Conservation (phyloP, 2,113 vertebrate genomes). For the Strix uralensis region DNA sequence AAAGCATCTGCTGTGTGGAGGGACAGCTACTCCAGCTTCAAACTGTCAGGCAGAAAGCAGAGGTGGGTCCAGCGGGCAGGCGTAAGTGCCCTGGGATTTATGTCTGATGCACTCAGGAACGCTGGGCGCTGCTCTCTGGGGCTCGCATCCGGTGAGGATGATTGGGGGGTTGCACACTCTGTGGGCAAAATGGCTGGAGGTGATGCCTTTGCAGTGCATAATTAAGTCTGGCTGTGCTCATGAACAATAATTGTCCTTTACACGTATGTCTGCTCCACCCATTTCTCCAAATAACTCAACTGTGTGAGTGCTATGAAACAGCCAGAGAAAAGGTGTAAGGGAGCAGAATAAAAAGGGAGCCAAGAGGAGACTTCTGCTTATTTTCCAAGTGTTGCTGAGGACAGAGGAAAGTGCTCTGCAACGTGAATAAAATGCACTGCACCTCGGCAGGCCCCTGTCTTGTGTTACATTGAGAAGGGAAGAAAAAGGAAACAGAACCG, state of each 20-base stretch:
- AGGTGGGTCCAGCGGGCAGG: not conserved
- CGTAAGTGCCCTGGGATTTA: not conserved
- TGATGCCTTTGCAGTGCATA: fast-evolving
- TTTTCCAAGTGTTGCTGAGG: not conserved
- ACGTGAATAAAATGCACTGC: not conserved
- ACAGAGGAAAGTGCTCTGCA: not conserved
- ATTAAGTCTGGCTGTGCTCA: not conserved
- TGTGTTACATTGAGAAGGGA: not conserved
- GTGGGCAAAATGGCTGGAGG: fast-evolving
- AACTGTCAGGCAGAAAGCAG: not conserved
- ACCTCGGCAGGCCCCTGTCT: fast-evolving
- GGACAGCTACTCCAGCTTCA: not conserved
- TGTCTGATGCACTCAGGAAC: not conserved
- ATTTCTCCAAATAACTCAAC: not conserved
- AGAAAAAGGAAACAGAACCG: not conserved
- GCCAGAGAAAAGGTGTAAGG: not conserved
- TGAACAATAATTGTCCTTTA: not conserved
- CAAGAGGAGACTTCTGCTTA: not conserved
- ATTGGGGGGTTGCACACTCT: not conserved
- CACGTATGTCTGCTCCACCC: not conserved
- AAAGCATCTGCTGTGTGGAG: not conserved
- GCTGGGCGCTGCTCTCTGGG: not conserved
- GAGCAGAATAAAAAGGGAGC: not conserved
- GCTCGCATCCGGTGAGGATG: fast-evolving
- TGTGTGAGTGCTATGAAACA: not conserved